A percentile compares a stretch with the other conserved stretches of the same genome.
phyloP scores from a whole-genome alignment of 2,113 vertebrate genomes.

The Climacteris rufus region DNA sequence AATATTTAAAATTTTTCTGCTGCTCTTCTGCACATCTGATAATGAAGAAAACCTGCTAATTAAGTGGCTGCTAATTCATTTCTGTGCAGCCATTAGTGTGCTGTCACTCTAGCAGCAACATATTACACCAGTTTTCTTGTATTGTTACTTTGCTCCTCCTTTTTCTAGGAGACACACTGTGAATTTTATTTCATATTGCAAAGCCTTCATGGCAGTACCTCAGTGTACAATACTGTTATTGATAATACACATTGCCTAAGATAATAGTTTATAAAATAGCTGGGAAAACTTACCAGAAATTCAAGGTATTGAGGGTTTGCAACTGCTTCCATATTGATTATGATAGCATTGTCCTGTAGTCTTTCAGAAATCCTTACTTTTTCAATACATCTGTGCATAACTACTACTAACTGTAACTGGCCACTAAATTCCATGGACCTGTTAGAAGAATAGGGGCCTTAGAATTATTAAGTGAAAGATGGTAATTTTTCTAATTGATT shows the following conservation, averaged over 20 bases:
- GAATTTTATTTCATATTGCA: not conserved
- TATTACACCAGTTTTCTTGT: not conserved
- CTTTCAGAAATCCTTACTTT: not conserved
- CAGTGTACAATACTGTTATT: not conserved
- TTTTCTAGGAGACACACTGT: not conserved
- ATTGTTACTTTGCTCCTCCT: not conserved
- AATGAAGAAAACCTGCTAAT: conserved; percentile 40
- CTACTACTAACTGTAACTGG: not conserved
- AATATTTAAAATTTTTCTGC: not conserved
- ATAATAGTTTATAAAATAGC: conserved; percentile 15
- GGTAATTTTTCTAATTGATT: not conserved
- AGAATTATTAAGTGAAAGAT: not conserved
- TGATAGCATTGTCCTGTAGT: not conserved
- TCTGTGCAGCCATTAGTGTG: not conserved
- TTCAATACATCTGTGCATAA: not conserved
- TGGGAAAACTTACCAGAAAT: not conserved
- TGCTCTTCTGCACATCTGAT: not conserved
- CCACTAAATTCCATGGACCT: not conserved
- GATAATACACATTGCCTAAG: not conserved
- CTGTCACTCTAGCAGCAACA: not conserved
- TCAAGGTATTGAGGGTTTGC: not conserved
- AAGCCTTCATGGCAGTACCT: not conserved
- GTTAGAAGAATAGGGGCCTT: not conserved
- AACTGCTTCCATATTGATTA: not conserved
- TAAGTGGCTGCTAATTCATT: conserved; percentile 14